Base-by-base conservation (phyloP, 2,888 invertebrate species). In the Sinelater perroti region DNA sequence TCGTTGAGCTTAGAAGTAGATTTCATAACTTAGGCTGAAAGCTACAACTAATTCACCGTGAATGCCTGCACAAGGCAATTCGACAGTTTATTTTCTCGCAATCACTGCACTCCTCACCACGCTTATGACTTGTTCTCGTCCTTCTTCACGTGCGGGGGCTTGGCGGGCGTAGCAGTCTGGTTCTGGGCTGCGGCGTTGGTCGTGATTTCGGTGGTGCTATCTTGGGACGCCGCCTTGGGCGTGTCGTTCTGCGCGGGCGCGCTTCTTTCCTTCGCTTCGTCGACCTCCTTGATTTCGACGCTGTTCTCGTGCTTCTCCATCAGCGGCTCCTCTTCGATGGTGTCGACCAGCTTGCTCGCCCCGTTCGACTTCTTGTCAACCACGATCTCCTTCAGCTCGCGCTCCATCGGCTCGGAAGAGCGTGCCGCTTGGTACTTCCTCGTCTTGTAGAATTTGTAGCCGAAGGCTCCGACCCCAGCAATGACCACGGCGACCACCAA, bases 391-490 rank as follows among this genome's bases (percentile, higher is more conserved):
- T 54, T 64, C 63, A 66, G 59, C 65, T 68, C 69, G 47, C 64
- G 66, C 46, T 66, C 66, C 3, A 60, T 42, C 38, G 78, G 77
- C 68, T 80, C 78, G 51, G 78, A 76, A 60, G 77, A 77, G 16
- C 65, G 62, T 10, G 63, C 62, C 13, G 53, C 61, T 52, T 57
- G 61, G 55, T 65, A 67, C 30, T 64, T 60, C 13, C 67, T 65
- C 40, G 70, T 74, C 47, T 80, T 82, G 79, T 84, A 82, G 70
- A 82, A 83, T 73, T 83, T 84, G 70, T 83, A 83, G 6, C 81
- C 79, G 46, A 85, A 81, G 10, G 80, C 82, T 8, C 81, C 81
- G 1, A 81, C 78, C 1, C 83, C 79, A 3, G 83, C 73, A 2
- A 83, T 76, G 75, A 83, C 80, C 1, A 82, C 83, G 3, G 80